Evolutionary conservation across 2,888 invertebrate genomes (phyloP).

Genomic region (Camptogramma bilineatum): DNA sequence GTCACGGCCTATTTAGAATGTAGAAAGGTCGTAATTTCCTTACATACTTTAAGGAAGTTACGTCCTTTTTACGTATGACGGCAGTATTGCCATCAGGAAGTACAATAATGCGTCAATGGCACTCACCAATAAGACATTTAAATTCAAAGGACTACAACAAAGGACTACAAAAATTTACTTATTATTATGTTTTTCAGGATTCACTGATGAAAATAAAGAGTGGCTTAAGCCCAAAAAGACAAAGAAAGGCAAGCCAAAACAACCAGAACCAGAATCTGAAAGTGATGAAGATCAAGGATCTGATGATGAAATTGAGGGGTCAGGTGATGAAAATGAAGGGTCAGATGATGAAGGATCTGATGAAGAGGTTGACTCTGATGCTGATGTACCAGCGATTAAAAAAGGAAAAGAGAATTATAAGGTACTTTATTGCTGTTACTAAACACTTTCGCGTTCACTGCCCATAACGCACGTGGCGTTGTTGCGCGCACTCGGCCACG

Average conservation of each 20-base stretch:
- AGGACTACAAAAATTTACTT: too few species aligned
- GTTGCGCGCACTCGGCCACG: too few species aligned
- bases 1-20: too few species aligned
- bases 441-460: too few species aligned
- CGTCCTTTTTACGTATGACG: too few species aligned
- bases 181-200: slow-evolving; percentile 69
- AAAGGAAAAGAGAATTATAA: slow-evolving; percentile 70
- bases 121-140: too few species aligned
- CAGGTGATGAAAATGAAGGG: slow-evolving; percentile 15
- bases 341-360: slow-evolving; percentile 50
- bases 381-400: slow-evolving; percentile 47
- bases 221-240: slow-evolving; percentile 89
- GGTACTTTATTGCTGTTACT: slow-evolving; percentile 54
- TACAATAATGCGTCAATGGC: too few species aligned
- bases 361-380: slow-evolving; percentile 47
- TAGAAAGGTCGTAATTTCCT: too few species aligned
- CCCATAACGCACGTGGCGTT: too few species aligned
- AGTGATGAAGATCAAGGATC: slow-evolving; percentile 57
- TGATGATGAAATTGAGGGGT: slow-evolving; percentile 13
- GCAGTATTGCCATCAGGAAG: too few species aligned
- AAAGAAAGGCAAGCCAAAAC: slow-evolving; percentile 60
- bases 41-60: too few species aligned
- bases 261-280: slow-evolving; percentile 51
- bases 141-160: too few species aligned
- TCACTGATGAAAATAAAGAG: slow-evolving; percentile 89